phyloP scores from a whole-genome alignment of 2,113 vertebrate species.

The Camelus bactrianus region DNA sequence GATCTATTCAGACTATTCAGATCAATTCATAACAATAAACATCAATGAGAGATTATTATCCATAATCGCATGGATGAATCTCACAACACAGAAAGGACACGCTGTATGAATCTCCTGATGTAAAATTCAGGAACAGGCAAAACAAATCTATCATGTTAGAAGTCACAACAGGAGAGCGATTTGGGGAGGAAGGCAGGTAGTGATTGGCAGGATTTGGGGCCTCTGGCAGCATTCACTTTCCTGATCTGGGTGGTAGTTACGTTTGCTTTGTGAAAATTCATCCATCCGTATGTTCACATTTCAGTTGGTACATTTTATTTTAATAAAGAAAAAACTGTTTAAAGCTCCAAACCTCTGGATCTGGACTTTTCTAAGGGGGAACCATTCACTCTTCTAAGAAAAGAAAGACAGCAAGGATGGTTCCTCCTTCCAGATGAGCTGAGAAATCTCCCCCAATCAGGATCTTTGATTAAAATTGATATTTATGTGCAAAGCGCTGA shows the following conservation, averaged over 20 bases:
- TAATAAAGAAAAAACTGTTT: neutral
- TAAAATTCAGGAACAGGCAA: neutral
- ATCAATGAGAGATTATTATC: neutral
- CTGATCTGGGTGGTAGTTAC: neutral
- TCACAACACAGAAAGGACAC: neutral
- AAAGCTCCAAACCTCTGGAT: neutral
- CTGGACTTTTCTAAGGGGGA: neutral
- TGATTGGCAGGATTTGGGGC: neutral
- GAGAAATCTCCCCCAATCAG: neutral
- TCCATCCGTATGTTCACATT: neutral
- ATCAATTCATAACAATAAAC: neutral
- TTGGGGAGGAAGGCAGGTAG: neutral
- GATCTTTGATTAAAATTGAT: neutral
- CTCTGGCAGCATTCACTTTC: neutral
- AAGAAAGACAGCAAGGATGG: neutral
- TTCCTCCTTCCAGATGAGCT: neutral
- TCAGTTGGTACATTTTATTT: neutral
- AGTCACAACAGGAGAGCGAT: neutral
- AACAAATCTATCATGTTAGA: neutral
- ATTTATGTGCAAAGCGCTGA: neutral
- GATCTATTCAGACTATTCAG: neutral
- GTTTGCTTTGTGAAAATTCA: neutral
- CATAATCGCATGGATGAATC: neutral
- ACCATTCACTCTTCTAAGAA: slow-evolving; percentile 9
- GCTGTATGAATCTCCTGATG: neutral